A percentile compares a stretch with the other conserved stretches of the same genome.
Conservation (phyloP, 1,140 invertebrate genomes). For the Trialeurodes vaporariorum region DNA sequence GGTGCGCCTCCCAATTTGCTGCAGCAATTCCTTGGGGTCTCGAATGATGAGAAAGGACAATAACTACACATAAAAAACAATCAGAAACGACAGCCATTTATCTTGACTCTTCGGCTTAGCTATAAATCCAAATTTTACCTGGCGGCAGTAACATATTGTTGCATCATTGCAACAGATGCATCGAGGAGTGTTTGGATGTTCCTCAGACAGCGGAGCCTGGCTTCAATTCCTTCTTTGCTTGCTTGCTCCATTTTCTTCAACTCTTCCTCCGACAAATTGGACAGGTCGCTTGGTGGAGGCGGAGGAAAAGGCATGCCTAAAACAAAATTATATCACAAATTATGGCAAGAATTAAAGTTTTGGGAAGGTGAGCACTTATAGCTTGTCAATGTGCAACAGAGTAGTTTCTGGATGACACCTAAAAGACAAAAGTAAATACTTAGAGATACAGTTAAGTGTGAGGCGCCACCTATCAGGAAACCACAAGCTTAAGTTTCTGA, state of each 20-base stretch:
- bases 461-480: too few species aligned
- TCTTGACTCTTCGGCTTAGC: background rate
- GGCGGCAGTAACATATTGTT: slow-evolving; percentile 65
- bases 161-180: slow-evolving; percentile 76
- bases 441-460: too few species aligned
- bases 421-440: too few species aligned
- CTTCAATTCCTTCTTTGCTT: slow-evolving; percentile 74
- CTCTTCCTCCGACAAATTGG: slow-evolving; percentile 67
- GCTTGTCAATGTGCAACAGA: too few species aligned
- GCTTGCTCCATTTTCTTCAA: slow-evolving; percentile 77
- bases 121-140: background rate
- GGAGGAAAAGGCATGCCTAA: slow-evolving; percentile 45
- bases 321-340: slow-evolving; percentile 10
- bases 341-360: background rate
- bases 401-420: too few species aligned
- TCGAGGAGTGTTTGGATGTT: slow-evolving; percentile 82
- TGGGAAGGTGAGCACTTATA: background rate
- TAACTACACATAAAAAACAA: background rate
- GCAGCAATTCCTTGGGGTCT: background rate
- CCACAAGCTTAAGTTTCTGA: too few species aligned
- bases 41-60: background rate
- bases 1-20: too few species aligned
- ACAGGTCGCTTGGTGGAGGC: slow-evolving; percentile 51
- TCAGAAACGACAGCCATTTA: background rate
- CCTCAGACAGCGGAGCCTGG: slow-evolving; percentile 68